phyloP scores from a whole-genome alignment of 2,113 vertebrate genomes.

The Hyla sarda region DNA sequence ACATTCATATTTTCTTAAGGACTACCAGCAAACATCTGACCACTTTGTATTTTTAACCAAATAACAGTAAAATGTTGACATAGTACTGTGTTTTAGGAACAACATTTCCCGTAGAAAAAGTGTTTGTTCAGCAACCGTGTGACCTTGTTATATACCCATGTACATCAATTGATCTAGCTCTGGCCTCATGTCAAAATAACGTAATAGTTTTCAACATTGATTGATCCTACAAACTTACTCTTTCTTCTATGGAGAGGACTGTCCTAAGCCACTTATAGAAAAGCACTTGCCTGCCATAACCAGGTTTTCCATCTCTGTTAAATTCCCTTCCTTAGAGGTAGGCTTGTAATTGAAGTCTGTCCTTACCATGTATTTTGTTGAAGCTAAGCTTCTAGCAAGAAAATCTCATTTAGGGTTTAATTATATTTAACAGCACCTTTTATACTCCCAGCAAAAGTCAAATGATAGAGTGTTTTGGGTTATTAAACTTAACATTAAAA shows the following conservation, averaged over 20 bases:
- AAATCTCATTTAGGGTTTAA: conserved; percentile 58
- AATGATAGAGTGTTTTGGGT: conserved; percentile 57
- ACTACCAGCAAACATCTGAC: background rate
- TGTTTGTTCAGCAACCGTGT: background rate
- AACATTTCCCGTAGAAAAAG: too few relatives aligned
- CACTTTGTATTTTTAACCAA: background rate
- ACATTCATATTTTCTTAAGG: background rate
- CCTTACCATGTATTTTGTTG: conserved; percentile 50
- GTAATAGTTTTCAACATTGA: background rate
- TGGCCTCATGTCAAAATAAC: background rate
- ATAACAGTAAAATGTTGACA: background rate
- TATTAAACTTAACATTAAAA: conserved; percentile 60
- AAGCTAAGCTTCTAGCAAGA: conserved; percentile 47
- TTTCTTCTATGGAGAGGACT: background rate
- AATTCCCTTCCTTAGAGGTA: conserved; percentile 12
- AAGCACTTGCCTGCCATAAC: background rate
- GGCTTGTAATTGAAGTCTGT: conserved; percentile 52
- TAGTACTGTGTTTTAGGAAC: too few relatives aligned
- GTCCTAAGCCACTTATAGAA: background rate
- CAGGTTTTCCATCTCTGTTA: background rate
- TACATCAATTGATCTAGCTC: background rate
- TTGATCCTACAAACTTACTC: background rate
- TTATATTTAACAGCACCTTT: conserved; percentile 59
- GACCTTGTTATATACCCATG: background rate
- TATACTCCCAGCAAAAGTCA: conserved; percentile 51